A percentile compares a stretch with the other conserved stretches of the same genome.
These are phyloP conservation scores for Acanthurus lineatus DNA, from an alignment of 2,797 vertebrate genomes.

Conservation along the genomic window DNA sequence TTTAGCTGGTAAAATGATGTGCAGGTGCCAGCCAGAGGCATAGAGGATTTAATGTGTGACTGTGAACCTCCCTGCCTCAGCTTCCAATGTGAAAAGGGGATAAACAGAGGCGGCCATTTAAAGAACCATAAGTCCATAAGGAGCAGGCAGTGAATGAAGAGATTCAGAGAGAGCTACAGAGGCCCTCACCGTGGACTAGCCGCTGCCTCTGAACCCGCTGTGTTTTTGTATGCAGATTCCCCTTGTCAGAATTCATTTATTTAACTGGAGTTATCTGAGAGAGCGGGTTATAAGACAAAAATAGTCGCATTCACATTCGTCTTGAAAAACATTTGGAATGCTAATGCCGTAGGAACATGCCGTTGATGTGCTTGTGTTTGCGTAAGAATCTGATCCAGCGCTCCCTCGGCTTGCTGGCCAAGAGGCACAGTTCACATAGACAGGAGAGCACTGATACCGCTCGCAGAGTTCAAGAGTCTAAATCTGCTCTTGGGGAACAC, in stretches of 20 bases:
- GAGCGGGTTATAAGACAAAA: constrained; percentile 75
- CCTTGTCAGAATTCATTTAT: constrained; percentile 85
- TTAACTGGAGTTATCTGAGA: constrained; percentile 78
- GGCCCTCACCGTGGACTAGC: constrained; percentile 65
- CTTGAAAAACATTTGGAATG: constrained; percentile 80
- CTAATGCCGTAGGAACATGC: constrained; percentile 79
- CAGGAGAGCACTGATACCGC: constrained; percentile 73
- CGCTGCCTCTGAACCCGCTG: constrained; percentile 72
- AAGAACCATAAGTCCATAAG: constrained; percentile 62
- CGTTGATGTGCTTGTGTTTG: constrained; percentile 79
- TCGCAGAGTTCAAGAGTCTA: constrained; percentile 69
- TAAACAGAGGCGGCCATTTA: constrained; percentile 80
- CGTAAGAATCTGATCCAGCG: constrained; percentile 75
- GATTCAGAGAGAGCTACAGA: constrained; percentile 73
- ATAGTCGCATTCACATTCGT: constrained; percentile 81
- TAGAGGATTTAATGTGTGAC: constrained; percentile 70
- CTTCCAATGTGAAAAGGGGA: constrained; percentile 52
- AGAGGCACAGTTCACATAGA: constrained; percentile 63
- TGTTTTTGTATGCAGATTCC: constrained; percentile 86
- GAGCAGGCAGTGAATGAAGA: constrained; percentile 76
- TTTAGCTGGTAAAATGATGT: constrained; percentile 45
- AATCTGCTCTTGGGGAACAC: constrained; percentile 61
- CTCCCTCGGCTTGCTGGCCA: constrained; percentile 58
- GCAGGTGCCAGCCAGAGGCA: constrained; percentile 69
- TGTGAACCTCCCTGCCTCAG: constrained; percentile 55